Evolutionary conservation across 37 sponge, comb jelly and placozoan genomes (phyloP).

Genomic region (Aplysina aerophoba): DNA sequence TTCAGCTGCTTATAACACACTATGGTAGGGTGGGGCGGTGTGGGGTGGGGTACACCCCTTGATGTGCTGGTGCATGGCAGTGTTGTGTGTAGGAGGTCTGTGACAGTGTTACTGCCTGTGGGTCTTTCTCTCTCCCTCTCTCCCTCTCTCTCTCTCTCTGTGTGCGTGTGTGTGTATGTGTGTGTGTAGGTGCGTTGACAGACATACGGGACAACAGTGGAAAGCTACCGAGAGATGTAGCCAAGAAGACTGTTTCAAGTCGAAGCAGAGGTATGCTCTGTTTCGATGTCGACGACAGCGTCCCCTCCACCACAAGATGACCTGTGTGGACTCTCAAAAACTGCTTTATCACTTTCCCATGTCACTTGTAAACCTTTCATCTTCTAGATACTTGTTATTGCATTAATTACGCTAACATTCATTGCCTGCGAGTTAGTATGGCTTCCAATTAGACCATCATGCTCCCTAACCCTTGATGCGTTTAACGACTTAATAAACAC

Average conservation of each 20-base stretch:
- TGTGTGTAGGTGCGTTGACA: constrained; percentile 37
- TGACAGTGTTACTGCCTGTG: not conserved
- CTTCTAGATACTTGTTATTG: too few relatives aligned
- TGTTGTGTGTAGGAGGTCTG: not conserved
- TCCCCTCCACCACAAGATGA: too few relatives aligned
- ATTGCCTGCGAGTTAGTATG: too few relatives aligned
- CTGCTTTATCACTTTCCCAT: too few relatives aligned
- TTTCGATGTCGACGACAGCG: too few relatives aligned
- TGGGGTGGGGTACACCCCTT: not conserved
- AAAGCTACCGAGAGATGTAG: constrained; percentile 39
- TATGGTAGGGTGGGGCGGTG: constrained; percentile 67
- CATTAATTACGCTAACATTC: too few relatives aligned
- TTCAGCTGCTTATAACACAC: constrained; percentile 49
- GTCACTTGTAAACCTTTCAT: too few relatives aligned
- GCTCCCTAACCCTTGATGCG: too few relatives aligned
- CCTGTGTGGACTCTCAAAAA: too few relatives aligned
- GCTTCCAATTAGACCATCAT: too few relatives aligned
- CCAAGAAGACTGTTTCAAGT: constrained; percentile 15
- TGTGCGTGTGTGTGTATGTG: not conserved
- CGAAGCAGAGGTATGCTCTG: constrained; percentile 33
- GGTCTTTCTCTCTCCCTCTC: not conserved
- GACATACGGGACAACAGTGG: constrained; percentile 58
- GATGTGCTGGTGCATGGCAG: not conserved
- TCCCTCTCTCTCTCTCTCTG: too few relatives aligned
- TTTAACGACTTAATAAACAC: too few relatives aligned